phyloP scores from a whole-genome alignment of 2,888 invertebrate genomes.

The Rotaria macrura region DNA sequence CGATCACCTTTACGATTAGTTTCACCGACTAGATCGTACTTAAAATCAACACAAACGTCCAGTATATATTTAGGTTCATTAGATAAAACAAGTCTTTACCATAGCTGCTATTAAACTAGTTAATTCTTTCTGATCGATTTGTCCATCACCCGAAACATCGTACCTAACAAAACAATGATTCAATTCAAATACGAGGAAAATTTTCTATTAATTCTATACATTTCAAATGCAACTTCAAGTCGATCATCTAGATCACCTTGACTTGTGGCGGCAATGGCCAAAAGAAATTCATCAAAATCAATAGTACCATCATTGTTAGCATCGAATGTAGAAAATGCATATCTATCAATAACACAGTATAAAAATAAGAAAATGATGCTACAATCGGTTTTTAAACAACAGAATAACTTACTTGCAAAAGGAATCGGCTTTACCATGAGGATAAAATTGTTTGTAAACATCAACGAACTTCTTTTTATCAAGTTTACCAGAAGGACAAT shows the following conservation, averaged over 20 bases:
- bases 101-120: constrained; percentile 30
- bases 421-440: constrained; percentile 31
- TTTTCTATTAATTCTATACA: neutral
- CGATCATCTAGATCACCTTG: neutral
- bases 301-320: neutral
- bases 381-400: no score
- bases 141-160: constrained; percentile 21
- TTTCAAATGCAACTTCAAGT: constrained; percentile 6
- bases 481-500: neutral
- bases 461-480: constrained; percentile 32
- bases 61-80: neutral
- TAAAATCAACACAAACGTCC: neutral
- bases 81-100: neutral
- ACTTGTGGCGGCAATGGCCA: neutral
- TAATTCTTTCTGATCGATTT: constrained; percentile 32
- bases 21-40: neutral
- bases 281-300: neutral
- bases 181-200: neutral
- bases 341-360: neutral
- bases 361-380: neutral
- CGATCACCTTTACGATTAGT: neutral
- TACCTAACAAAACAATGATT: no score
- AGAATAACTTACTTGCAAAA: constrained; percentile 23
- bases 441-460: constrained; percentile 33
- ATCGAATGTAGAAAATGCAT: neutral